Evolutionary conservation across 2,888 invertebrate species (phyloP).

Genomic region (Lasioglossum calceatum): DNA sequence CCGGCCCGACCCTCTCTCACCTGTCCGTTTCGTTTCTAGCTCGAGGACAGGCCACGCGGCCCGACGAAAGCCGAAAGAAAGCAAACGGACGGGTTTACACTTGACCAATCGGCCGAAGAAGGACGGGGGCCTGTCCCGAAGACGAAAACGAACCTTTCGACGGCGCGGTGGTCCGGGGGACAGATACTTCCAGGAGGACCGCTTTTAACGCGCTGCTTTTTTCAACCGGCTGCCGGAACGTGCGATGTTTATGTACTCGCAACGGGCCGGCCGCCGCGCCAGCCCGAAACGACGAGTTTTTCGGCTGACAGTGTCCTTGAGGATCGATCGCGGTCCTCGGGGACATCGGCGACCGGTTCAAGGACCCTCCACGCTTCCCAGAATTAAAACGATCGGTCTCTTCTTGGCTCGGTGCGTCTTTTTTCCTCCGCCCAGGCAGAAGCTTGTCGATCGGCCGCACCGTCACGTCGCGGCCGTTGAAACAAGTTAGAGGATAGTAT

Average conservation of each 20-base stretch:
- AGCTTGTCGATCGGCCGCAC: not conserved
- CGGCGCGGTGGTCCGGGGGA: conserved; percentile 3
- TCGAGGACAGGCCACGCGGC: not conserved
- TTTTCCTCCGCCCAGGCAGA: not conserved
- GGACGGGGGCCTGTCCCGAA: not conserved
- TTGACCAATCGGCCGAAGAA: conserved; percentile 12
- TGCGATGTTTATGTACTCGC: conserved; percentile 52
- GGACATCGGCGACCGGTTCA: conserved; percentile 49
- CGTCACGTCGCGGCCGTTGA: not conserved
- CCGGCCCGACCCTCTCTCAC: conserved; percentile 6
- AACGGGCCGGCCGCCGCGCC: conserved; percentile 28
- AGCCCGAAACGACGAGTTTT: conserved; percentile 62
- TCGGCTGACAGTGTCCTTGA: conserved; percentile 64
- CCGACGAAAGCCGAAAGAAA: conserved; percentile 17
- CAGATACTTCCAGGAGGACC: conserved; percentile 49
- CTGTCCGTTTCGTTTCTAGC: conserved; percentile 22
- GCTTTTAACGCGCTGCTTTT: conserved; percentile 56
- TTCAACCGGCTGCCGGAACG: conserved; percentile 36
- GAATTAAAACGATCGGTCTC: conserved; percentile 49
- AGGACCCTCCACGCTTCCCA: conserved; percentile 47
- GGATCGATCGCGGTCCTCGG: conserved; percentile 54
- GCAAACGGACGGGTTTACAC: conserved; percentile 12
- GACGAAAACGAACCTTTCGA: conserved; percentile 17
- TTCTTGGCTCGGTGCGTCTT: conserved; percentile 4
- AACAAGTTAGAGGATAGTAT: not conserved